Conservation (phyloP, 2,113 vertebrate genomes). For the Ciconia maguari region DNA sequence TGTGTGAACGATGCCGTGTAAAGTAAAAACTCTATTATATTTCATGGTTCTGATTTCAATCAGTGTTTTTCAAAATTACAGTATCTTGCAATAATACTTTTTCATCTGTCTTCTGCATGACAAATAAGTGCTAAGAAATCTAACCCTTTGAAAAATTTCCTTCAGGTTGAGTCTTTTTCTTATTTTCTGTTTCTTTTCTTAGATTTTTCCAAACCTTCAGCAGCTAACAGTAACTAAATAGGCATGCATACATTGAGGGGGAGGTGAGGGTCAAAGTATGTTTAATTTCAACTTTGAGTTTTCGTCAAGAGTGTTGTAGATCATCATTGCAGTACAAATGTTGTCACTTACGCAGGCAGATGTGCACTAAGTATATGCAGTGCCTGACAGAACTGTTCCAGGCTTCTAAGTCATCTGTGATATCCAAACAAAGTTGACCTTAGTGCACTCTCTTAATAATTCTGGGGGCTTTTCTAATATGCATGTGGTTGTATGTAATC, state of each 20-base stretch:
- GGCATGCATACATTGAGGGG: fast-evolving
- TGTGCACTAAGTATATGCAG: not conserved
- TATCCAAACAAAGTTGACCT: not conserved
- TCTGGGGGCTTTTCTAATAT: not conserved
- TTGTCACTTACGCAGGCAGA: fast-evolving
- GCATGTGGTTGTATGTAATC: not conserved
- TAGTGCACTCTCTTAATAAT: not conserved
- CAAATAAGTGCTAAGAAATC: not conserved
- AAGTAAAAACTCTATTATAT: not conserved
- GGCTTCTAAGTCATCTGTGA: not conserved
- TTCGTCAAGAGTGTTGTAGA: not conserved
- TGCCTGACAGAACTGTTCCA: not conserved
- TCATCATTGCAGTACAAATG: not conserved
- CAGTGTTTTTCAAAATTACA: not conserved
- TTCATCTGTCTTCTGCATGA: not conserved
- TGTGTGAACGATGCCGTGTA: not conserved
- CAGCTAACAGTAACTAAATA: not conserved
- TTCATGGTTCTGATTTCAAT: conserved; percentile 46
- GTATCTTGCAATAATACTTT: not conserved
- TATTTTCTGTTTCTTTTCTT: not conserved
- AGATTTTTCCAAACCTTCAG: not conserved
- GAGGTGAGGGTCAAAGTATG: no score
- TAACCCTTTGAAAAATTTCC: not conserved
- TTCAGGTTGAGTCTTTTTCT: not conserved
- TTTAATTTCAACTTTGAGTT: not conserved